phyloP scores from a whole-genome alignment of 2,113 vertebrate species.

The Heterotis niloticus region DNA sequence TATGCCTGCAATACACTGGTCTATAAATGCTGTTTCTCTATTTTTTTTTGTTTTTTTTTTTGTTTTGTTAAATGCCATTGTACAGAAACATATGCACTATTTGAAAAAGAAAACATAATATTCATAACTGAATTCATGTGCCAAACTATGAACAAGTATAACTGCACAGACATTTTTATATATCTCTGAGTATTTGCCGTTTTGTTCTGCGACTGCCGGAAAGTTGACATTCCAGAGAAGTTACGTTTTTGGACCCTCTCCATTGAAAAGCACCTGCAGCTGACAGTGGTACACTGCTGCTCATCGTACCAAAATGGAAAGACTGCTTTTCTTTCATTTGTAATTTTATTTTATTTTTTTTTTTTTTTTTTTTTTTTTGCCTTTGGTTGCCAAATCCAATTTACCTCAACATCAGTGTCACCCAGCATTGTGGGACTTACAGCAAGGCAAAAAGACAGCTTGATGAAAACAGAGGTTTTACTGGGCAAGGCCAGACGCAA shows the following conservation, averaged over 20 bases:
- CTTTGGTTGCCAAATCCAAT: slow-evolving; percentile 81
- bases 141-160: slow-evolving; percentile 92
- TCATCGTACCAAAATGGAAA: slow-evolving; percentile 86
- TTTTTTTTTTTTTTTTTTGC: slow-evolving; percentile 63
- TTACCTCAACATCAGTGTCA: slow-evolving; percentile 84
- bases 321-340: slow-evolving; percentile 70
- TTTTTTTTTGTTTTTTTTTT: slow-evolving; percentile 47
- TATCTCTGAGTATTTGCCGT: slow-evolving; percentile 80
- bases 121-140: slow-evolving; percentile 72
- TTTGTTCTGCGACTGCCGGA: slow-evolving; percentile 76
- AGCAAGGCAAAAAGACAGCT: slow-evolving; percentile 55
- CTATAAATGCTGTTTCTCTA: slow-evolving; percentile 11
- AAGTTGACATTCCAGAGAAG: slow-evolving; percentile 82
- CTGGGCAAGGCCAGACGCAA: slow-evolving; percentile 46
- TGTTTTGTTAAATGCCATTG: slow-evolving; percentile 80
- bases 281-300: slow-evolving; percentile 76
- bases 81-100: slow-evolving; percentile 96
- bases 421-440: slow-evolving; percentile 76
- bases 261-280: slow-evolving; percentile 80
- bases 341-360: slow-evolving; percentile 63
- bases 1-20: slow-evolving; percentile 67
- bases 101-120: slow-evolving; percentile 71
- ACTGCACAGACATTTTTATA: slow-evolving; percentile 83
- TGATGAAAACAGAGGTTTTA: slow-evolving; percentile 47
- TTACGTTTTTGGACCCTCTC: slow-evolving; percentile 77